A percentile compares a stretch with the other conserved stretches of the same genome.
Evolutionary conservation across 2,797 vertebrate genomes (phyloP).

Genomic region (Sebastes cheni): DNA sequence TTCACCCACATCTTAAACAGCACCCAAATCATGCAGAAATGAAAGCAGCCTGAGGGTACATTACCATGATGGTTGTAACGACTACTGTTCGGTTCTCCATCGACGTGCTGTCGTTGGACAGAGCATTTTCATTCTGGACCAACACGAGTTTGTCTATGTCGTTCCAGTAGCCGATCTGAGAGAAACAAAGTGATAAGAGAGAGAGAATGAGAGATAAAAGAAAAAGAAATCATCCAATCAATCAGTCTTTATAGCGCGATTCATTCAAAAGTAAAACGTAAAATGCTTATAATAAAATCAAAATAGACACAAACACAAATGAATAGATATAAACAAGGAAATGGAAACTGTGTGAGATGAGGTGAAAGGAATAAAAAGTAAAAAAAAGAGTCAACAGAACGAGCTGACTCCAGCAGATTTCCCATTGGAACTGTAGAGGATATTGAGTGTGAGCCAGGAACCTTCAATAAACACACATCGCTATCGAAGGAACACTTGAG

Average conservation of each 20-base stretch:
- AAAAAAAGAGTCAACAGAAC: conserved; percentile 24
- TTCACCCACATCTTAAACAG: background rate
- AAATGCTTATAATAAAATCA: background rate
- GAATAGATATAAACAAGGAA: conserved; percentile 1
- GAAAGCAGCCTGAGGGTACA: conserved; percentile 59
- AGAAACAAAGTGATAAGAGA: conserved; percentile 11
- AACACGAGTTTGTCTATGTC: conserved; percentile 97
- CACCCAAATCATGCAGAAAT: background rate
- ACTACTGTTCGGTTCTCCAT: conserved; percentile 98
- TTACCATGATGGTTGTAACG: conserved; percentile 99
- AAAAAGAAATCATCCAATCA: background rate
- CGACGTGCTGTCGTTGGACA: conserved; percentile 92
- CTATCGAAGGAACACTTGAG: conserved; percentile 56
- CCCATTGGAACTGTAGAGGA: conserved; percentile 58
- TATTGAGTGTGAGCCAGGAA: conserved; percentile 52
- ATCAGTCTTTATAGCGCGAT: background rate
- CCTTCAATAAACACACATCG: conserved; percentile 56
- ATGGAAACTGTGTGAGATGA: background rate
- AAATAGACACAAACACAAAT: background rate
- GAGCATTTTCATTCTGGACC: conserved; percentile 92
- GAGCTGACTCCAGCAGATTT: conserved; percentile 60
- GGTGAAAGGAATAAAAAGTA: background rate
- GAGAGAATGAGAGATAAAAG: background rate
- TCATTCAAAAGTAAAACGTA: background rate
- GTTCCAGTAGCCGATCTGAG: conserved; percentile 98